These are phyloP conservation scores for crab-eating macaque (Macaca fascicularis) DNA, from an alignment of 2,113 vertebrate genomes.

Conservation along the genomic window T2T-MFA8v1.1 NC_088384.1:115547001-115547500, in stretches of 20 bases:
- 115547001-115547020: neutral
- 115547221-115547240: neutral
- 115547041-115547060: too few relatives aligned
- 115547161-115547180: neutral
- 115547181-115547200: neutral
- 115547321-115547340: neutral
- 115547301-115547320: neutral
- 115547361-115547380: neutral
- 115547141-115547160: neutral
- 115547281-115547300: neutral
- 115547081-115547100: neutral
- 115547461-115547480: neutral
- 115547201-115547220: neutral
- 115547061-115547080: neutral
- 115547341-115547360: neutral
- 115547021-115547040: neutral
- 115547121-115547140: neutral
- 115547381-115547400: neutral
- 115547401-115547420: neutral
- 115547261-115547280: neutral
- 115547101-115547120: neutral
- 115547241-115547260: neutral
- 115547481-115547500: neutral
- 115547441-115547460: neutral
- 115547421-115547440: neutral